These are phyloP conservation scores for Coregonus clupeaformis DNA, from an alignment of 2,113 vertebrate species.

Conservation along the genomic window DNA sequence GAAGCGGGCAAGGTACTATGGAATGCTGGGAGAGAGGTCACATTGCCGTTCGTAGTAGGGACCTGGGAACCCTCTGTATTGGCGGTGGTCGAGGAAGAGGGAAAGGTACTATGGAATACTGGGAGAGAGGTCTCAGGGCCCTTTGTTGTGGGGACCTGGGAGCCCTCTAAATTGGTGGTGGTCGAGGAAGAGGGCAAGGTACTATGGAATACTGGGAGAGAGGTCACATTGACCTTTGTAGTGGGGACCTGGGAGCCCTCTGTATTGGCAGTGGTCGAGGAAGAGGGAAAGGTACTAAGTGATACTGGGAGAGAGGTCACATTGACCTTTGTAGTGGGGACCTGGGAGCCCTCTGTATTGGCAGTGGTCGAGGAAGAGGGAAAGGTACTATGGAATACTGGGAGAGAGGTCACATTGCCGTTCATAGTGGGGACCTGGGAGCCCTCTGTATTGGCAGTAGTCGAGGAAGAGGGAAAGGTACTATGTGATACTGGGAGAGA, in stretches of 20 bases:
- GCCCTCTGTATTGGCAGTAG: neutral
- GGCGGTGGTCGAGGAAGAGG: constrained; percentile 16
- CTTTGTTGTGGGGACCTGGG: too few relatives aligned
- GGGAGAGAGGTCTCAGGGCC: neutral
- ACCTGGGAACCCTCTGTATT: too few relatives aligned
- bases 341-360: too few relatives aligned
- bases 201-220: neutral
- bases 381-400: neutral
- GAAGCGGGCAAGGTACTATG: constrained; percentile 25
- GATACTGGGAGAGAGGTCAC: neutral
- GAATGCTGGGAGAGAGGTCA: neutral
- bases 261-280: constrained; percentile 1
- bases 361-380: constrained; percentile 19
- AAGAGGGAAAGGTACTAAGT: too few relatives aligned
- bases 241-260: neutral
- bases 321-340: too few relatives aligned
- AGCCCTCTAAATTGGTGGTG: neutral
- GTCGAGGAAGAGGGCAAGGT: constrained; percentile 27
- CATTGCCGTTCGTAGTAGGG: neutral
- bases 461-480: constrained; percentile 22
- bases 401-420: neutral
- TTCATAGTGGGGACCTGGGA: neutral
- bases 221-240: neutral
- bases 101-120: too few relatives aligned
- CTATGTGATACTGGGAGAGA: neutral